Conservation (phyloP, 2,797 vertebrate genomes). For the Apogon hyalosoma region DNA sequence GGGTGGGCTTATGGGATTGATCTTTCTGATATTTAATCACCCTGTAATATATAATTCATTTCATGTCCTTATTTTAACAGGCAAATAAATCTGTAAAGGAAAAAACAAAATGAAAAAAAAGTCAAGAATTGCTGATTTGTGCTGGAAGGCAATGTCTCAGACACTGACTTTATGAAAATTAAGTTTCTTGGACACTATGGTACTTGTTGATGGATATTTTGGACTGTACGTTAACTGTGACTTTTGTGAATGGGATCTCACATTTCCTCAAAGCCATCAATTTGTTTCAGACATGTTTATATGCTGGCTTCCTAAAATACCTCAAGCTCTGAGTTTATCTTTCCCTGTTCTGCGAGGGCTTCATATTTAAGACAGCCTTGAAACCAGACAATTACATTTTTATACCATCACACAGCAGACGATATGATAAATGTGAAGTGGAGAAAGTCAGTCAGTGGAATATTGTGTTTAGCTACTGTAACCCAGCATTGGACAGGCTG, state of each 20-base stretch:
- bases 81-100: no score
- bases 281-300: slow-evolving; percentile 18
- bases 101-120: no score
- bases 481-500: slow-evolving; percentile 24
- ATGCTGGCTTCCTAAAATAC: slow-evolving; percentile 4
- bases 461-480: slow-evolving; percentile 23
- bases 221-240: neutral
- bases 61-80: no score
- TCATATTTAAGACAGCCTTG: neutral
- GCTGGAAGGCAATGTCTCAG: neutral
- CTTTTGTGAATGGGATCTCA: neutral
- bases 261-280: slow-evolving; percentile 4
- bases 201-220: neutral
- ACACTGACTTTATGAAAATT: neutral
- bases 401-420: neutral
- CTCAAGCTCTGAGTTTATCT: neutral
- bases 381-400: slow-evolving; percentile 2
- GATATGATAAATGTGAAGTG: slow-evolving; percentile 9
- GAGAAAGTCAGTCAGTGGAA: slow-evolving; percentile 17
- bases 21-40: slow-evolving; percentile 19
- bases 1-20: slow-evolving; percentile 13
- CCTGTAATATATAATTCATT: neutral
- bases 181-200: neutral
- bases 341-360: neutral
- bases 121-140: neutral